Conservation (phyloP, 2,797 vertebrate genomes). For the Clarias platycephalus region DNA sequence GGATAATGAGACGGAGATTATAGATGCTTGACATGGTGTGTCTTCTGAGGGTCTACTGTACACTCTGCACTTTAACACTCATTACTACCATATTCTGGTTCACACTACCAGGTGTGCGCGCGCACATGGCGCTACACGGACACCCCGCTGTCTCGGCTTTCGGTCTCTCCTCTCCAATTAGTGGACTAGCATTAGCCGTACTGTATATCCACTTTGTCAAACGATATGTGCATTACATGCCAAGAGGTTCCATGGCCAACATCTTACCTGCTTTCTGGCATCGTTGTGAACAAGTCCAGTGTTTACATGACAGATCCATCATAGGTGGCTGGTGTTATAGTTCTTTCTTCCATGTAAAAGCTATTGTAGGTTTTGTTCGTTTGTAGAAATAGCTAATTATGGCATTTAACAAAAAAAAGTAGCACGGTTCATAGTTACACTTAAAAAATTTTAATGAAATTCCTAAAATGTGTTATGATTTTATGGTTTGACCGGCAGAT, state of each 20-base stretch:
- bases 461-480: neutral
- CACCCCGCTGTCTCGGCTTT: slow-evolving; percentile 29
- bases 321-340: neutral
- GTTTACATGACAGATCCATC: neutral
- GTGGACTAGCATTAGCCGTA: slow-evolving; percentile 31
- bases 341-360: neutral
- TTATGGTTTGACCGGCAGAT: neutral
- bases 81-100: slow-evolving; percentile 26
- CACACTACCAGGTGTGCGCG: slow-evolving; percentile 7
- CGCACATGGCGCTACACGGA: neutral
- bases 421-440: neutral
- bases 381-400: neutral
- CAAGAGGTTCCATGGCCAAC: slow-evolving; percentile 20
- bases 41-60: slow-evolving; percentile 28
- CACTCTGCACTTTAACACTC: slow-evolving; percentile 29
- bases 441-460: neutral
- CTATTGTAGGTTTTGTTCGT: neutral
- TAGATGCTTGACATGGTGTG: slow-evolving; percentile 42
- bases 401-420: neutral
- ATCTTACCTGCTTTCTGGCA: neutral
- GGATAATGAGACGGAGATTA: slow-evolving; percentile 54
- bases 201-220: slow-evolving; percentile 38
- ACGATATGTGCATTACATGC: slow-evolving; percentile 29
- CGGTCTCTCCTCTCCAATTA: slow-evolving; percentile 42
- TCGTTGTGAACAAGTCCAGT: neutral